These are phyloP conservation scores for Brachylomia viminalis DNA, from an alignment of 2,888 invertebrate genomes.

Conservation along the genomic window DNA sequence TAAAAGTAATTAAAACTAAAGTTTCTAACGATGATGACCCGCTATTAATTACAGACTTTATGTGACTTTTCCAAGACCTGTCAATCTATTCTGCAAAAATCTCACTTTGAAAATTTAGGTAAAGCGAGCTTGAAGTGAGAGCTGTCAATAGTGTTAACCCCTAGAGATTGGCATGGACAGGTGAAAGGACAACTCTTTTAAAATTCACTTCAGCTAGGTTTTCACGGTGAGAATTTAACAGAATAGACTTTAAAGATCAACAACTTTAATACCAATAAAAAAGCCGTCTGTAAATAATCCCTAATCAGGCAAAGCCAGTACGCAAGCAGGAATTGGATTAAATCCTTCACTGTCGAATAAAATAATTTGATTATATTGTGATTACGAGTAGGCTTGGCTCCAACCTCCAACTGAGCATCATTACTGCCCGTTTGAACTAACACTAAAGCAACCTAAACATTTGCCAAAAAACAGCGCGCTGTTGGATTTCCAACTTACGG, in stretches of 20 bases:
- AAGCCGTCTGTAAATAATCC: neutral
- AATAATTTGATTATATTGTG: neutral
- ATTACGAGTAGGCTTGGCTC: too few species aligned
- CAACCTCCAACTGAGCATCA: too few species aligned
- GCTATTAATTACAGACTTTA: neutral
- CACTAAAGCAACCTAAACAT: too few species aligned
- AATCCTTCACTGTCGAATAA: neutral
- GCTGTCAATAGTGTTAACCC: neutral
- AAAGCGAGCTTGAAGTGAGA: neutral
- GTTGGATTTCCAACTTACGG: neutral
- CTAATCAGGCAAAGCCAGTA: neutral
- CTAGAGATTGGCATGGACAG: neutral
- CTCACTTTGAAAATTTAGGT: neutral
- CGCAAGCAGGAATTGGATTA: neutral
- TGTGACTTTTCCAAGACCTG: neutral
- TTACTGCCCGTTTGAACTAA: neutral
- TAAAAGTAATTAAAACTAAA: constrained; percentile 16
- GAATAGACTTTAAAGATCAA: neutral
- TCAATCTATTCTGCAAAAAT: neutral
- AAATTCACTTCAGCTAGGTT: neutral
- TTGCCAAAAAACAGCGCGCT: too few species aligned
- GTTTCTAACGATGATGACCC: constrained; percentile 8
- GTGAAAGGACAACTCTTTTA: neutral
- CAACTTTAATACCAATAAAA: neutral
- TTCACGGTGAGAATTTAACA: neutral